Percentiles rank a stretch among this genome's conserved stretches.
phyloP scores from a whole-genome alignment of 2,888 invertebrate genomes.

The Plutella xylostella region DNA sequence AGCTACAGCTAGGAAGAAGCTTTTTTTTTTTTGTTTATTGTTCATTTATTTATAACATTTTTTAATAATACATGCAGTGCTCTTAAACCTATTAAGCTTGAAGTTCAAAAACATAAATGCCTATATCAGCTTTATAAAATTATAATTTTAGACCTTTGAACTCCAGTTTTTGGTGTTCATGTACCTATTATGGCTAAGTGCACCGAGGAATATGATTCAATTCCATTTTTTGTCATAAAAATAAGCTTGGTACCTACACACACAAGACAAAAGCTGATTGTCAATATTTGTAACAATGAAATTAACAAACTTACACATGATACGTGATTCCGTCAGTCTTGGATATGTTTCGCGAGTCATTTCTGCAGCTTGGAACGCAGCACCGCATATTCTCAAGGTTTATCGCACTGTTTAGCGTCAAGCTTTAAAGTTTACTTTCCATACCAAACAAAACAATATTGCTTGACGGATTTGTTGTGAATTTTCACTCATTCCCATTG shows the following conservation, averaged over 20 bases:
- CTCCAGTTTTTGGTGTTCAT: neutral
- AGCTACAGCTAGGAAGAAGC: neutral
- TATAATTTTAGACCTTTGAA: slow-evolving; percentile 10
- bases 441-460: no score
- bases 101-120: no score
- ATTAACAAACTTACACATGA: slow-evolving; percentile 40
- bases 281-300: neutral
- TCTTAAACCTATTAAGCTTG: no score
- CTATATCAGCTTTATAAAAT: no score
- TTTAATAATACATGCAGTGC: no score
- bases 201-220: neutral
- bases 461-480: no score
- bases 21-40: neutral
- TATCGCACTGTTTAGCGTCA: no score
- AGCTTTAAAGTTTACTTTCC: no score
- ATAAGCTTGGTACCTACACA: neutral
- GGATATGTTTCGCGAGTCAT: slow-evolving; percentile 40
- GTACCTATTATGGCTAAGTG: neutral
- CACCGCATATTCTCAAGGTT: slow-evolving; percentile 35
- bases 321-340: slow-evolving; percentile 51
- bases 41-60: no score
- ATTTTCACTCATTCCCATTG: no score
- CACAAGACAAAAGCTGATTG: neutral
- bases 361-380: slow-evolving; percentile 43
- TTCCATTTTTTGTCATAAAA: neutral